Evolutionary conservation across 2,888 invertebrate genomes (phyloP).

Genomic region (Melanostoma scalare): DNA sequence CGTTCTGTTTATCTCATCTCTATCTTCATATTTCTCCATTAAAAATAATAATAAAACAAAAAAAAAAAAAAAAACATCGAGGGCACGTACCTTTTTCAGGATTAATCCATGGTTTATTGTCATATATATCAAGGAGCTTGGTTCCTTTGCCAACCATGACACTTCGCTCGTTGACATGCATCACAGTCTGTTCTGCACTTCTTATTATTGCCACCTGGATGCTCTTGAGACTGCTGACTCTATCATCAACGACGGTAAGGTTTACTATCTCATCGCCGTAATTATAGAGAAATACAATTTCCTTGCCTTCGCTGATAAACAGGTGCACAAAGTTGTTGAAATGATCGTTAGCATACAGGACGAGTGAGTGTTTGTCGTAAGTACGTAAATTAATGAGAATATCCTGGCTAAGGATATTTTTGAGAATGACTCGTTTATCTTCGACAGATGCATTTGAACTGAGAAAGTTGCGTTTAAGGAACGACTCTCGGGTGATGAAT

Average conservation of each 20-base stretch:
- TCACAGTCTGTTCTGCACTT: slow-evolving; percentile 87
- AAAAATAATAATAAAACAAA: no score
- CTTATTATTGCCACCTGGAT: slow-evolving; percentile 94
- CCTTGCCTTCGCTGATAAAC: slow-evolving; percentile 90
- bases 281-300: slow-evolving; percentile 93
- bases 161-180: slow-evolving; percentile 92
- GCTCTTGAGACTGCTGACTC: slow-evolving; percentile 90
- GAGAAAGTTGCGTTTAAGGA: slow-evolving; percentile 91
- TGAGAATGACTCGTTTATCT: slow-evolving; percentile 84
- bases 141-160: slow-evolving; percentile 88
- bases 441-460: slow-evolving; percentile 85
- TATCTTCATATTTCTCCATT: no score
- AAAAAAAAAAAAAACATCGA: slow-evolving; percentile 14
- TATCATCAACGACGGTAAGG: slow-evolving; percentile 89
- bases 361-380: slow-evolving; percentile 90
- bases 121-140: slow-evolving; percentile 88
- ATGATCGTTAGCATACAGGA: slow-evolving; percentile 95
- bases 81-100: slow-evolving; percentile 87
- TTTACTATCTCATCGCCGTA: slow-evolving; percentile 90
- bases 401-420: slow-evolving; percentile 90
- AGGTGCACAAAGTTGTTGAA: slow-evolving; percentile 96
- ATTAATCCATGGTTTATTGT: slow-evolving; percentile 93
- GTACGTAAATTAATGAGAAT: slow-evolving; percentile 95
- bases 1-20: no score
- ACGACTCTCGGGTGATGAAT: slow-evolving; percentile 91